A percentile compares a stretch with the other conserved stretches of the same genome.
phyloP scores from a whole-genome alignment of 2,888 invertebrate genomes.

The Acronicta leporina region DNA sequence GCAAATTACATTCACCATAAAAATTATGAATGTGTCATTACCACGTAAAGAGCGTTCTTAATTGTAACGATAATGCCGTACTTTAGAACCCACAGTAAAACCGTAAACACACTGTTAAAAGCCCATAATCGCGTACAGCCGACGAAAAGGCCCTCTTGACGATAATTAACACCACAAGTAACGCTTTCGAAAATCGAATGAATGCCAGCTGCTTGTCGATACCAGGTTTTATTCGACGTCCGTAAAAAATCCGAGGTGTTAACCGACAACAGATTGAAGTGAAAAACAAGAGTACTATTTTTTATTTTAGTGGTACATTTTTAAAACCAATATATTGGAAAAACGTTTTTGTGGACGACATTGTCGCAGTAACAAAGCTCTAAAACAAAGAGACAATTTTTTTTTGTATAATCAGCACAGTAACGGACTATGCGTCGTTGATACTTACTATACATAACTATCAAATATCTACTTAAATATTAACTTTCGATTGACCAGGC shows the following conservation, averaged over 20 bases:
- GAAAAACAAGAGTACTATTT: conserved; percentile 2
- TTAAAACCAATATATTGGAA: not conserved
- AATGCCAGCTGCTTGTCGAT: conserved; percentile 12
- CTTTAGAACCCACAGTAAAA: conserved; percentile 44
- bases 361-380: no score
- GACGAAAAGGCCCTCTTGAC: conserved; percentile 37
- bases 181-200: conserved; percentile 15
- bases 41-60: conserved; percentile 41
- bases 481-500: no score
- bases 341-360: no score
- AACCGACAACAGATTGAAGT: not conserved
- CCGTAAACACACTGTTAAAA: conserved; percentile 56
- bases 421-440: no score
- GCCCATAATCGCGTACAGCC: conserved; percentile 39
- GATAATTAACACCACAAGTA: conserved; percentile 35
- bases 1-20: conserved; percentile 34
- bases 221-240: conserved; percentile 14
- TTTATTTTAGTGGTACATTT: conserved; percentile 3
- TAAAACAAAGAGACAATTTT: no score
- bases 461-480: no score
- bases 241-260: not conserved
- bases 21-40: conserved; percentile 48
- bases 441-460: no score
- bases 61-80: conserved; percentile 50
- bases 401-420: no score